phyloP scores from a whole-genome alignment of 2,113 vertebrate genomes.

The Fulmarus glacialis region DNA sequence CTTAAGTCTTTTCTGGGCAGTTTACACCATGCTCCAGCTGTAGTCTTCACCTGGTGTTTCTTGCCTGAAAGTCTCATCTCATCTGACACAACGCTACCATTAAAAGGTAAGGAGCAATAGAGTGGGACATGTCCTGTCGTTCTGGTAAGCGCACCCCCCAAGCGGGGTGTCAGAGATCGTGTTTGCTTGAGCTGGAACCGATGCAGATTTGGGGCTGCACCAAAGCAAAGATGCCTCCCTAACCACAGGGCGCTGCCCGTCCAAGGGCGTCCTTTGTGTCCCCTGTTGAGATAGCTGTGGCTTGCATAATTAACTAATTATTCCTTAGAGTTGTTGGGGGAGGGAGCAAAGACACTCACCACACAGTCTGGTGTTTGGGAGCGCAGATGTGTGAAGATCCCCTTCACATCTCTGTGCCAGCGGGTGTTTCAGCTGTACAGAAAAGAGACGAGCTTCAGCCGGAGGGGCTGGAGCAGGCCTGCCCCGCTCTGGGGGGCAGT shows the following conservation, averaged over 20 bases:
- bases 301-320: background rate
- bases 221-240: background rate
- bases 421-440: background rate
- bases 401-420: background rate
- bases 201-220: background rate
- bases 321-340: background rate
- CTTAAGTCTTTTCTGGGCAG: background rate
- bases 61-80: background rate
- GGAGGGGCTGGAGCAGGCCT: background rate
- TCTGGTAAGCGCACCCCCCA: background rate
- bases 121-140: background rate
- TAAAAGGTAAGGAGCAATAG: background rate
- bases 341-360: background rate
- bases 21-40: background rate
- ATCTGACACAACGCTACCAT: fast-evolving
- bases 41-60: background rate
- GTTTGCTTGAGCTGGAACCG: background rate
- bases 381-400: background rate
- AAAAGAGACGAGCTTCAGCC: background rate
- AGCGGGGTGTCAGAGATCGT: fast-evolving
- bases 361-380: background rate
- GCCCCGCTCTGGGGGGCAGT: background rate
- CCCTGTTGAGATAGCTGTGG: background rate
- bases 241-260: background rate
- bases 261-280: background rate